Percentiles rank a stretch among this genome's conserved stretches.
Evolutionary conservation across 2,888 invertebrate species (phyloP).

Genomic region (Ectropis crepuscularia): DNA sequence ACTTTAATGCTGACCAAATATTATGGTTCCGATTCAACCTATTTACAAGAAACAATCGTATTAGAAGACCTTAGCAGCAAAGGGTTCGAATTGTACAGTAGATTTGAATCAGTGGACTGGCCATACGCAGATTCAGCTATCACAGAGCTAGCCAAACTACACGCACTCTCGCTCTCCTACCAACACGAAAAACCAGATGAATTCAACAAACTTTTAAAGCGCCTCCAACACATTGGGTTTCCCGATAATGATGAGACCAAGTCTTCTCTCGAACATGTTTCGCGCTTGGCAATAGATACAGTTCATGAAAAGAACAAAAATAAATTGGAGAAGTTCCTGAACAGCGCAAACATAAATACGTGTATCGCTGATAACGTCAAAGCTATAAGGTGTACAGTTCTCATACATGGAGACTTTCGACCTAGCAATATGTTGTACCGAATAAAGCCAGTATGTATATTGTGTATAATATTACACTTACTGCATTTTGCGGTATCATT

Average conservation of each 20-base stretch:
- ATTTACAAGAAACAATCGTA: slow-evolving; percentile 1
- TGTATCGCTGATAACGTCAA: too few relatives aligned
- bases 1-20: background rate
- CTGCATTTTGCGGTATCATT: too few relatives aligned
- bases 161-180: slow-evolving; percentile 8
- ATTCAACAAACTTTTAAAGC: background rate
- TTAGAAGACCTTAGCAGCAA: background rate
- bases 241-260: background rate
- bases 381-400: background rate
- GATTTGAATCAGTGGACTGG: slow-evolving; percentile 9
- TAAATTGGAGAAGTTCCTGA: background rate
- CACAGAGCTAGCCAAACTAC: slow-evolving; percentile 13
- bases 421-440: background rate
- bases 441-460: too few relatives aligned
- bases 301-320: slow-evolving; percentile 6
- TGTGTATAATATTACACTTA: too few relatives aligned
- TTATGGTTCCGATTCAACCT: background rate
- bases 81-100: background rate
- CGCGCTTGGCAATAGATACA: background rate
- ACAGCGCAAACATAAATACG: background rate
- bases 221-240: background rate
- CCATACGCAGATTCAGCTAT: slow-evolving; percentile 6
- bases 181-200: background rate
- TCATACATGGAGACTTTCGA: slow-evolving; percentile 7
- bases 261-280: background rate